Evolutionary conservation across 2,888 invertebrate species (phyloP), one percentile per base, ranked within the genome.

Genomic region (Harpalus rubripes): DNA sequence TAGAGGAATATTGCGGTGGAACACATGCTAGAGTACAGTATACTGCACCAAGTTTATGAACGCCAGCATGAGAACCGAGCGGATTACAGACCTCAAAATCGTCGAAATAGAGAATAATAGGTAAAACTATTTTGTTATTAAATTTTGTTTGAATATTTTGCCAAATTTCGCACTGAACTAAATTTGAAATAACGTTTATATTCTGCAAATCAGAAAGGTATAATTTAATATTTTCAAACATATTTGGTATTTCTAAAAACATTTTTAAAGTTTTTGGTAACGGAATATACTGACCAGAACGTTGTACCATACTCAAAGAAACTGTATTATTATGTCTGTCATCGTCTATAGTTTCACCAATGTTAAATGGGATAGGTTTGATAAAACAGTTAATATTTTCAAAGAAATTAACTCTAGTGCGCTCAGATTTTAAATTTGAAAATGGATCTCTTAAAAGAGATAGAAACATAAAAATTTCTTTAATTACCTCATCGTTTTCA

Each of bases 161-260:
- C 10, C 56, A 56, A 4, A 56, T 56, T 56, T 56, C 56, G 10
- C 56, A 56, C 10, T 56, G 56, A 1, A 56, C 56, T 10, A 56
- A 56, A 10, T 56, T 56, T 56, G 56, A 56, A 56, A 56, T 1
- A 56, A 56, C 0, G 10, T 56, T 10, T 56, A 8, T 0, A 56
- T 56, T 56, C 1, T 56, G 56, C 56, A 56, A 56, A 56, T 56
- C 10, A 0, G 56, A 56, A 56, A 56, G 10, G 1, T 56, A 56
- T 56, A 56, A 56, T 56, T 56, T 56, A 56, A 56, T 56, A 56
- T 0, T 56, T 56, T 56, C 56, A 56, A 56, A 56, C 10, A 56
- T 8, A 56, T 56, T 56, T 56, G 56, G 56, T 56, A 56, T 8
- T 56, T 56, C 10, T 10, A 56, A 0, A 56, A 6, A 56, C 1